A percentile compares a stretch with the other conserved stretches of the same genome.
Evolutionary conservation across 2,888 invertebrate genomes (phyloP).

Genomic region (Orthonevra nobilis): DNA sequence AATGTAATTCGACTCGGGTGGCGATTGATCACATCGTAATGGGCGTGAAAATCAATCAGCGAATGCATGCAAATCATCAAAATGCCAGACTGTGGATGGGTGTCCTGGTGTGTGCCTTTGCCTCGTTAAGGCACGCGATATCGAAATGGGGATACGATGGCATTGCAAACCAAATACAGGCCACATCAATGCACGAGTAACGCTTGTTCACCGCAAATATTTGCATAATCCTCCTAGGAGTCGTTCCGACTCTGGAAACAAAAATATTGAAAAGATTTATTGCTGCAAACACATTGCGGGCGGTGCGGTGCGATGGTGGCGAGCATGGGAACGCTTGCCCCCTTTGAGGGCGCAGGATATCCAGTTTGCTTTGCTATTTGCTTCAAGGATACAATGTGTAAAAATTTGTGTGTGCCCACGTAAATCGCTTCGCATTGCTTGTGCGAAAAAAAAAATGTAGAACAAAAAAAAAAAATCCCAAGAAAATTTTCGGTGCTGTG

Average conservation of each 20-base stretch:
- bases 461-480: slow-evolving; percentile 15
- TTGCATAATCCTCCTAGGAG: slow-evolving; percentile 58
- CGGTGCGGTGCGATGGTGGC: neutral
- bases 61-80: slow-evolving; percentile 38
- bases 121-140: neutral
- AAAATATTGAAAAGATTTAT: slow-evolving; percentile 56
- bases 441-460: neutral
- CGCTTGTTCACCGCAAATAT: slow-evolving; percentile 64
- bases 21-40: slow-evolving; percentile 51
- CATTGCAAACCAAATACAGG: slow-evolving; percentile 23
- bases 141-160: neutral
- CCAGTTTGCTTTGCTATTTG: slow-evolving; percentile 41
- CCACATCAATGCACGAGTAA: slow-evolving; percentile 53
- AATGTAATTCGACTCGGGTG: slow-evolving; percentile 39
- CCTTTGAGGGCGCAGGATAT: slow-evolving; percentile 15
- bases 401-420: slow-evolving; percentile 14
- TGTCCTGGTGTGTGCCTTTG: slow-evolving; percentile 25
- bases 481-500: neutral
- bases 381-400: slow-evolving; percentile 31
- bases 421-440: neutral
- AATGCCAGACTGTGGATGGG: slow-evolving; percentile 5
- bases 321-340: neutral
- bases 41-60: slow-evolving; percentile 52
- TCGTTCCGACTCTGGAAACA: slow-evolving; percentile 28
- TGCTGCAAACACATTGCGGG: slow-evolving; percentile 14